A percentile compares a stretch with the other conserved stretches of the same genome.
phyloP scores from a whole-genome alignment of 2,113 vertebrate species.

The Stigmatopora argus region DNA sequence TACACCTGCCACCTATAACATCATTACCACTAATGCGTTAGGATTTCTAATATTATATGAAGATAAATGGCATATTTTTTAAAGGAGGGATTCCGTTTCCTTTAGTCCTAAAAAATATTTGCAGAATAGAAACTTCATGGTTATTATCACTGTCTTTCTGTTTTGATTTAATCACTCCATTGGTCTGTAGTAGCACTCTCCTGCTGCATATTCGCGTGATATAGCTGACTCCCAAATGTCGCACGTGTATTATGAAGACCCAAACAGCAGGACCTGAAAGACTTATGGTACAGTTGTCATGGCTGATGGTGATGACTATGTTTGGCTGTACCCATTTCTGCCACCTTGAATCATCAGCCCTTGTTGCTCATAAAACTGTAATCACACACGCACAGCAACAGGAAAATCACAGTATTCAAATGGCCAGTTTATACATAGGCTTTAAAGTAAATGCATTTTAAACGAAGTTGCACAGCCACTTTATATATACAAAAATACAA shows the following conservation, averaged over 20 bases:
- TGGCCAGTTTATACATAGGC: not conserved
- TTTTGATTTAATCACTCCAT: no score
- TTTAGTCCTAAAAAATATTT: no score
- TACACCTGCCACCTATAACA: not conserved
- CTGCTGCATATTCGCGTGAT: no score
- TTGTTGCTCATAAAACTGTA: conserved; percentile 30
- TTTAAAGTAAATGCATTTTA: conserved; percentile 4
- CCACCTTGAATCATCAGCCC: conserved; percentile 33
- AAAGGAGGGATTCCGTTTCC: no score
- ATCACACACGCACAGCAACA: conserved; percentile 6
- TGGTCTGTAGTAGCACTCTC: no score
- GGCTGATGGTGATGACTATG: conserved; percentile 46
- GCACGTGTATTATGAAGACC: not conserved
- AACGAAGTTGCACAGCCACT: not conserved
- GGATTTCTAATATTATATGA: no score
- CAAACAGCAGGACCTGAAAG: conserved; percentile 29
- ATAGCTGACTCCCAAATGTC: no score
- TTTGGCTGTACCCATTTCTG: conserved; percentile 27
- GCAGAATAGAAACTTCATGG: no score
- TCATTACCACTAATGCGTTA: not conserved
- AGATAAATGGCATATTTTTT: no score
- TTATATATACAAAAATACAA: not conserved
- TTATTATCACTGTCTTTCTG: no score
- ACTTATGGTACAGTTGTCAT: conserved; percentile 44
- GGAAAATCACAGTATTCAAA: conserved; percentile 4